Conservation (phyloP, 2,888 invertebrate species). For the Bhutanitis thaidina region DNA sequence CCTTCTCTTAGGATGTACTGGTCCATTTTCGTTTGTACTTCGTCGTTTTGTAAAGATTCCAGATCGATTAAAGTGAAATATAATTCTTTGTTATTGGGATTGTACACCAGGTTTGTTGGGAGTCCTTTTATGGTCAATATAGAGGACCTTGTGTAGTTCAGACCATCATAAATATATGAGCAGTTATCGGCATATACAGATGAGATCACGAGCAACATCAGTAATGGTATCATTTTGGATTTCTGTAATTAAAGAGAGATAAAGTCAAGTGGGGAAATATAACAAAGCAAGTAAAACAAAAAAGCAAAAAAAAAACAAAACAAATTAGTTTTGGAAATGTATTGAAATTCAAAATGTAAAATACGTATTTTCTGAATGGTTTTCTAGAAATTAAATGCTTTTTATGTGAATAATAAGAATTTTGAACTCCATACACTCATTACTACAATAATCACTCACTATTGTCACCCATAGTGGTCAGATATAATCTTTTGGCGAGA, state of each 20-base stretch:
- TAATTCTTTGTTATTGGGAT: slow-evolving; percentile 50
- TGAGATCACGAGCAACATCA: slow-evolving; percentile 43
- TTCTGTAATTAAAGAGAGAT: slow-evolving; percentile 3
- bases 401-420: too few relatives aligned
- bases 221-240: slow-evolving; percentile 42
- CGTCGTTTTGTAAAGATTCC: slow-evolving; percentile 59
- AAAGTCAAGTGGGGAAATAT: too few relatives aligned
- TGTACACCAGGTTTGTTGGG: slow-evolving; percentile 61
- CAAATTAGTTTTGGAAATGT: too few relatives aligned
- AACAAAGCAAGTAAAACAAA: too few relatives aligned
- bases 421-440: too few relatives aligned
- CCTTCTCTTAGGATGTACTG: slow-evolving; percentile 58
- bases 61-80: slow-evolving; percentile 66
- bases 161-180: slow-evolving; percentile 43
- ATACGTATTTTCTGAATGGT: too few relatives aligned
- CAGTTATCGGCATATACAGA: slow-evolving; percentile 51
- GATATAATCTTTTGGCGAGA: too few relatives aligned
- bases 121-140: slow-evolving; percentile 62
- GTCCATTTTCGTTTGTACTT: slow-evolving; percentile 69
- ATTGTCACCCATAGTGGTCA: too few relatives aligned
- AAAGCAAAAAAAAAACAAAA: too few relatives aligned
- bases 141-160: slow-evolving; percentile 44
- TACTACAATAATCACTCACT: too few relatives aligned
- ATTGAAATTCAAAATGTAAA: too few relatives aligned
- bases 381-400: too few relatives aligned